Evolutionary conservation across 2,797 vertebrate genomes (phyloP), one percentile per base, ranked within the genome.

Genomic region (Crypturellus tataupa): DNA sequence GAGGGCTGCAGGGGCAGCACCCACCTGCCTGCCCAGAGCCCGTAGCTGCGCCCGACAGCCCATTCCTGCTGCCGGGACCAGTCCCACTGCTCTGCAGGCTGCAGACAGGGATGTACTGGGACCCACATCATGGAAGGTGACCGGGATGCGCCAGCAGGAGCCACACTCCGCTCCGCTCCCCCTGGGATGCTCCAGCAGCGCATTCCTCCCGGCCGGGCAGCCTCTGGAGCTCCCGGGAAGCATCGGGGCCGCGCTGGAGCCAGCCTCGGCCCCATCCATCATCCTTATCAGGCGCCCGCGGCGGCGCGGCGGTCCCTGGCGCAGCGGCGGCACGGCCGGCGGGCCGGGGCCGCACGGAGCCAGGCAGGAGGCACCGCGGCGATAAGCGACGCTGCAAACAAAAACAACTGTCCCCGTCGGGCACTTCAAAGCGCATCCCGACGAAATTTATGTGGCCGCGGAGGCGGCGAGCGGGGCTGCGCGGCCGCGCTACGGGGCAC

Each of bases 201-300:
- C 97, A 98, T 98, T 98, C 98, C 96, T 92, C 25, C 29, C 5
- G 96, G 95, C 95, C 96, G 96, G 96, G 96, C 94, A 94, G 94
- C 96, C 96, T 98, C 98, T 98, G 97, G 49, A 76, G 97, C 98
- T 98, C 98, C 98, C 98, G 98, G 98, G 98, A 98, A 98, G 98
- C 97, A 91, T 97, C 96, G 85, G 29, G 98, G 98, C 98, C 98
- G 23, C 92, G 92, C 97, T 98, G 99, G 99, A 99, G 99, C 99
- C 99, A 99, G 97, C 97, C 97, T 97, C 97, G 96, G 98, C 96
- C 97, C 96, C 97, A 99, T 99, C 98, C 98, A 98, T 99, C 99
- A 99, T 97, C 97, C 98, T 99, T 99, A 99, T 99, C 99, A 98
- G 98, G 80, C 25, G 46, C 97, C n/a, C 95, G 98, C 98, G 98